Conservation (phyloP, 2,888 invertebrate species). For the Acronicta aceris region DNA sequence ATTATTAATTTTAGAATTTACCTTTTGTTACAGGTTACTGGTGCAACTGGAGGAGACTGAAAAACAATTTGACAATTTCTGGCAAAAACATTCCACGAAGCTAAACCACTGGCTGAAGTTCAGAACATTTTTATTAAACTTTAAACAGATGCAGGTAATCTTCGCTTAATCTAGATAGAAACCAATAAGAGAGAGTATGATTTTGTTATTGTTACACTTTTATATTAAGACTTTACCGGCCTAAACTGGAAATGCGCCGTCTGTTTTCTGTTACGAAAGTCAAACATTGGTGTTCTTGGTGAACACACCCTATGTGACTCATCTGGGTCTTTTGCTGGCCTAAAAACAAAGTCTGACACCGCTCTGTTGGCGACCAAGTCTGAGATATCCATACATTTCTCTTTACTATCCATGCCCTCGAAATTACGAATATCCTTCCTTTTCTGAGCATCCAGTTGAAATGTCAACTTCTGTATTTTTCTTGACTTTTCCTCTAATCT, state of each 20-base stretch:
- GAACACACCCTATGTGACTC: constrained; percentile 73
- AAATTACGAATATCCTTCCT: constrained; percentile 77
- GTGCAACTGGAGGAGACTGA: constrained; percentile 98
- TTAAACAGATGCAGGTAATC: constrained; percentile 95
- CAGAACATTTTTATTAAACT: constrained; percentile 98
- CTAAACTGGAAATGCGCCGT: constrained; percentile 76
- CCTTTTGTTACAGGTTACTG: constrained; percentile 91
- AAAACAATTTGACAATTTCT: constrained; percentile 97
- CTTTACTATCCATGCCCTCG: constrained; percentile 70
- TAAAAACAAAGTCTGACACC: constrained; percentile 78
- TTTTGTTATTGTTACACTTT: constrained; percentile 10
- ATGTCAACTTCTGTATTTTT: constrained; percentile 84
- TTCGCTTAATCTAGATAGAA: constrained; percentile 43
- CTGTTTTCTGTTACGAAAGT: constrained; percentile 73
- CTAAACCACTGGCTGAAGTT: constrained; percentile 97
- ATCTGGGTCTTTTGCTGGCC: constrained; percentile 76
- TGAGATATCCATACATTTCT: constrained; percentile 82
- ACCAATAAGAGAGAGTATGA: not conserved
- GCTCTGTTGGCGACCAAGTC: constrained; percentile 79
- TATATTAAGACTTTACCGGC: constrained; percentile 72
- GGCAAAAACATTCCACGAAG: constrained; percentile 97
- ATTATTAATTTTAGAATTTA: not conserved
- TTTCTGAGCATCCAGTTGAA: constrained; percentile 81
- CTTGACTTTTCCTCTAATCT: constrained; percentile 81
- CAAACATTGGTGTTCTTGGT: constrained; percentile 82